A percentile compares a stretch with the other conserved stretches of the same genome.
These are phyloP conservation scores for Acanthisitta chloris DNA, from an alignment of 2,113 vertebrate genomes.

Conservation along the genomic window DNA sequence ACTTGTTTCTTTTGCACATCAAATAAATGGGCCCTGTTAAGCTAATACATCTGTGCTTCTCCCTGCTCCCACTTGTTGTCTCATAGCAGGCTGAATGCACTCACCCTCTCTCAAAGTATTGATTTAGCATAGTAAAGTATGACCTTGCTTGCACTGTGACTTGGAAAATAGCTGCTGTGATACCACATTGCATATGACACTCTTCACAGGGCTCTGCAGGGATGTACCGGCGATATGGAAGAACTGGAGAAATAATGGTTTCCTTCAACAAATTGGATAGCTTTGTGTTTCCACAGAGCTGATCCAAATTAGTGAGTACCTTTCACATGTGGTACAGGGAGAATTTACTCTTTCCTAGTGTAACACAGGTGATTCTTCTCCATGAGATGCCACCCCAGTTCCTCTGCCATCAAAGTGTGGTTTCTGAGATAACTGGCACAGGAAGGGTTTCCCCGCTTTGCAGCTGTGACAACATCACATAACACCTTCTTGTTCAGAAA, in stretches of 20 bases:
- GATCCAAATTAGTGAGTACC: background rate
- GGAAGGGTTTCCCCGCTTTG: background rate
- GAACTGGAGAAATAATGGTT: background rate
- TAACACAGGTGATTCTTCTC: background rate
- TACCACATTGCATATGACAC: too few species aligned
- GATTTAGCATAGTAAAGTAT: background rate
- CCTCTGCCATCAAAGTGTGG: background rate
- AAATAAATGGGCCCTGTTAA: background rate
- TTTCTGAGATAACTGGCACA: background rate
- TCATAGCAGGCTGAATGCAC: background rate
- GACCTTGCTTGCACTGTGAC: background rate
- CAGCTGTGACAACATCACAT: accelerated
- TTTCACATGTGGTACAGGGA: background rate
- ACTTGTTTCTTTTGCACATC: accelerated
- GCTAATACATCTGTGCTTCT: background rate
- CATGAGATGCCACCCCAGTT: background rate
- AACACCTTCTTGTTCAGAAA: background rate
- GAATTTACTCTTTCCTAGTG: background rate
- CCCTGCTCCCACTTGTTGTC: background rate
- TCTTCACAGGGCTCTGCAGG: background rate
- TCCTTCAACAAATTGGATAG: background rate
- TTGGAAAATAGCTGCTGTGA: background rate
- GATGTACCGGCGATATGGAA: accelerated
- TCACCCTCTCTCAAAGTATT: background rate
- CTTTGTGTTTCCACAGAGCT: background rate